Conservation (phyloP, 2,113 vertebrate species). For the Myotis lucifugus region DNA sequence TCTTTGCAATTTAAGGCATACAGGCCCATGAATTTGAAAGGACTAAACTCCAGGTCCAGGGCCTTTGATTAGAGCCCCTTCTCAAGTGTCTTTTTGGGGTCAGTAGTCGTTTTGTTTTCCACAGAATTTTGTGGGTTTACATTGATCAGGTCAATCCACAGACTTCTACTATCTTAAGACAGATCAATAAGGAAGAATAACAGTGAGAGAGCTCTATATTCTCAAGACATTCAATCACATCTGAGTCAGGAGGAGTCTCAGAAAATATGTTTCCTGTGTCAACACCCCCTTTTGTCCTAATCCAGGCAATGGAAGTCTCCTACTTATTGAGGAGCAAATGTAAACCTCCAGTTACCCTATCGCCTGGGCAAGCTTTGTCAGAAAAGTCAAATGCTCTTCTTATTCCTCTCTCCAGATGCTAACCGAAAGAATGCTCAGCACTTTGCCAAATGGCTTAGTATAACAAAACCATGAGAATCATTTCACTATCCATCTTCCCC, state of each 20-base stretch:
- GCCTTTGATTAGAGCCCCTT: not conserved
- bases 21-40: not conserved
- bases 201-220: not conserved
- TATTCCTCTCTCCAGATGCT: not conserved
- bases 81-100: not conserved
- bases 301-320: not conserved
- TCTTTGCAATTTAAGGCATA: slow-evolving; percentile 61
- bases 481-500: not conserved
- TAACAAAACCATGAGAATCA: not conserved
- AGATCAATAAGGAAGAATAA: not conserved
- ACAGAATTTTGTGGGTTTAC: not conserved
- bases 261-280: not conserved
- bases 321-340: not conserved
- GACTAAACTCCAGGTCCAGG: not conserved
- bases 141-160: not conserved
- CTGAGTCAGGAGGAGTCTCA: not conserved
- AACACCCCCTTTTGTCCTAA: not conserved
- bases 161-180: not conserved
- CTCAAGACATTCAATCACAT: not conserved
- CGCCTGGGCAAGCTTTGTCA: not conserved
- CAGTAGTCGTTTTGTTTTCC: slow-evolving; percentile 7
- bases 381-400: not conserved
- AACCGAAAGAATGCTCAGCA: no score
- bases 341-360: not conserved
- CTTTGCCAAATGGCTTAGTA: not conserved